Percentiles rank a stretch among this genome's conserved stretches.
These are phyloP conservation scores for Reticulitermes speratus DNA, from an alignment of 1,140 invertebrate genomes.

Conservation along the genomic window DNA sequence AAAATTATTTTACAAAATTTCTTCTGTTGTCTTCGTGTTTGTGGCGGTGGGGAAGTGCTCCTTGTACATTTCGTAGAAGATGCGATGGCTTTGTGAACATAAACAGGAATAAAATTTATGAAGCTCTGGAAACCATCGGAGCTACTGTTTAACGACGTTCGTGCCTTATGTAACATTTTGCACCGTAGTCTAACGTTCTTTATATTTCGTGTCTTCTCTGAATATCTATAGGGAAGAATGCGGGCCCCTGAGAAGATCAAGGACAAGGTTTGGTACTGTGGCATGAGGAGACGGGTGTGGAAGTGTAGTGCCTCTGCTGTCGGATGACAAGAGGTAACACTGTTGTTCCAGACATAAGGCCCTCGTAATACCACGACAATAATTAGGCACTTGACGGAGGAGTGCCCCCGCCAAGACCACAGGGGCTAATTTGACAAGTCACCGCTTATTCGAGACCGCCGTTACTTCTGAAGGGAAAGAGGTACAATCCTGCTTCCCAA, in stretches of 20 bases:
- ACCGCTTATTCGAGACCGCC: not conserved
- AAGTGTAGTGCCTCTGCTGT: not conserved
- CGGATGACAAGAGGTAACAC: not conserved
- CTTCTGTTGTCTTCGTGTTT: too few species aligned
- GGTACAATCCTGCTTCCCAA: not conserved
- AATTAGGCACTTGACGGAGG: slow-evolving; percentile 5
- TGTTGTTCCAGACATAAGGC: not conserved
- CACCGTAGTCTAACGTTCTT: too few species aligned
- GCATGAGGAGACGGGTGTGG: not conserved
- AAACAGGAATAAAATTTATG: too few species aligned
- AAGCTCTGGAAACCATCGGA: too few species aligned
- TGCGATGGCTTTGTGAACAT: too few species aligned
- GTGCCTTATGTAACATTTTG: too few species aligned
- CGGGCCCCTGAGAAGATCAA: not conserved
- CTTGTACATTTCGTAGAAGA: too few species aligned
- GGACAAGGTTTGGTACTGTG: not conserved
- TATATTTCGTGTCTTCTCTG: not conserved
- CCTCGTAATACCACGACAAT: not conserved
- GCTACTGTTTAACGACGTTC: too few species aligned
- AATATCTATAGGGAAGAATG: not conserved
- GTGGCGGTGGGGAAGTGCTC: too few species aligned
- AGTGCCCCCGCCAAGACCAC: not conserved
- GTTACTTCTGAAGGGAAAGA: not conserved
- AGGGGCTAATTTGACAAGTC: slow-evolving; percentile 9
- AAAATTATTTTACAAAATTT: too few species aligned